Base-by-base conservation (phyloP, 2,888 invertebrate genomes). In the Cenopis cana region DNA sequence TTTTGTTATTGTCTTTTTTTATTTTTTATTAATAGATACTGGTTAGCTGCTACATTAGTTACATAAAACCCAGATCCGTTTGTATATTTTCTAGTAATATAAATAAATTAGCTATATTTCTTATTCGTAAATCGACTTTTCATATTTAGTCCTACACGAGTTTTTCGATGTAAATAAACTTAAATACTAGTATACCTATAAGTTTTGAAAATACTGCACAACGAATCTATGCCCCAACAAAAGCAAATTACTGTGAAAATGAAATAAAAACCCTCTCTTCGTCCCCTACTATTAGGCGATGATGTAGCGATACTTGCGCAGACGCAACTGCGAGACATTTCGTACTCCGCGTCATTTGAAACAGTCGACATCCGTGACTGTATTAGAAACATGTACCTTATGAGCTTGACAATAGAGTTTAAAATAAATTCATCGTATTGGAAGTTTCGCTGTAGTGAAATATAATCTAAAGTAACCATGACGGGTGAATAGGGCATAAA, bases 401-500 rank as follows among this genome's bases (percentile, higher is more conserved):
- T 38, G 0, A 0, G 0, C 0, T 3, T 49, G 1, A 0, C 0
- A 2, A 11, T 75, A 82, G 76, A 74, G 80, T 77, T 77, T 36
- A 75, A 74, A 79, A 75, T 82, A 4, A 14, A 41, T 74, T 50
- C 6, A 14, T 50, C n/a, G 8, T 46, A 60, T 61, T 41, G 55
- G 56, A 65, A 75, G 74, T 78, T 80, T 75, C 71, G 78, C 72
- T 79, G 76, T 78, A 79, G 80, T 80, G 82, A 82, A 85, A 84
- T 85, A 85, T 82, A 87, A 86, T 90, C 81, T 83, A 86, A 90
- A 91, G 88, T 83, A 85, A 83, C 88, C 89, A 85, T 92, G 93
- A 90, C 92, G 91, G 85, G 87, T 92, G 93, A 93, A 93, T 92
- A 89, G 90, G 83, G 89, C 83, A 93, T 93, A 93, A 94, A 94